Evolutionary conservation across 1,140 invertebrate genomes (phyloP), one percentile per base, ranked within the genome.

Genomic region (Trichoplusia ni): DNA sequence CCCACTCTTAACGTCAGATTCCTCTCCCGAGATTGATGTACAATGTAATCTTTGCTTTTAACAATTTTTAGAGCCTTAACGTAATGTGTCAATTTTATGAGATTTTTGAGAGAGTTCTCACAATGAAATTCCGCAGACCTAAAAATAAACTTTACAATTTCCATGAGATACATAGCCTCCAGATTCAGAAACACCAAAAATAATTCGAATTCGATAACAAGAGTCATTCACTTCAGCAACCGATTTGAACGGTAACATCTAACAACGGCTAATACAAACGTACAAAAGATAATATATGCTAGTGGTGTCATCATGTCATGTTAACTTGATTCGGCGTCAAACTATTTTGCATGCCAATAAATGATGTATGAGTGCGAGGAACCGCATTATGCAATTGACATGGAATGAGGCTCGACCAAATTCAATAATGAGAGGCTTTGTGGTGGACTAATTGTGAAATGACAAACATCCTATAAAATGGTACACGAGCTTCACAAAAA

Each of bases 371-470:
- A 44, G 3, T 14, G 47, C 46, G 18, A 40, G 21, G n/a, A 60
- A 60, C 56, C 13, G 13, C 27, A 66, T 29, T 60, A 60, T n/a
- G 9, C 16, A 51, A 46, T 54, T 44, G 63, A 61, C 40, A 40
- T 51, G 33, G 8, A 33, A 38, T 27, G 13, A 58, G 51, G 37
- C 35, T 51, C 37, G 47, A 66, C 60, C 37, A 53, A 72, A 63
- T 69, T 60, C 40, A 49, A 67, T 69, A 69, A 67, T 69, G 61
- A 71, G 69, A 49, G 64, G 65, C 35, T 70, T 33, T 51, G 49
- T 63, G 47, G 42, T 66, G 18, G 42, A 37, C 63, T 71, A 61
- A 73, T 73, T 70, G 65, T 67, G 47, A 62, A 68, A 70, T 70
- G 56, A 69, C 64, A 74, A 62, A 68, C 63, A 64, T 64, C 71